phyloP scores from a whole-genome alignment of 2,888 invertebrate species.

The Sympetrum striolatum region DNA sequence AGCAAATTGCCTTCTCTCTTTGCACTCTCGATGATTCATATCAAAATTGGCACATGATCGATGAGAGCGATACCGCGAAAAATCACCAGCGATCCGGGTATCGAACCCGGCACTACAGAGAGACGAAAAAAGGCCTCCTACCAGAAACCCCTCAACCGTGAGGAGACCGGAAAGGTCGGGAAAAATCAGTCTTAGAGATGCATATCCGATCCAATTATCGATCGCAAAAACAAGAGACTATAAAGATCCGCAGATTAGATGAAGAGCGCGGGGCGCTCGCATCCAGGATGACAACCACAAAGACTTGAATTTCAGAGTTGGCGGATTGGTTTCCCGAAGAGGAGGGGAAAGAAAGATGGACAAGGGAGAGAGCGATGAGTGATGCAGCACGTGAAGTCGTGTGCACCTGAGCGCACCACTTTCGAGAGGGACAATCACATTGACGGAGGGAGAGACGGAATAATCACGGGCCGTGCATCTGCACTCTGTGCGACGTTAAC shows the following conservation, averaged over 20 bases:
- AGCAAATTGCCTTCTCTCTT: not conserved
- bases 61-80: not conserved
- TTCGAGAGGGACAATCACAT: conserved; percentile 28
- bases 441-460: conserved; percentile 25
- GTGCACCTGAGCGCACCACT: conserved; percentile 41
- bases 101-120: not conserved
- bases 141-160: not conserved
- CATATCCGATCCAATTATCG: not conserved
- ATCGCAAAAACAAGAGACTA: conserved; percentile 17
- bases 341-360: not conserved
- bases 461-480: conserved; percentile 23
- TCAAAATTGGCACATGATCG: not conserved
- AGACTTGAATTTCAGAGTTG: conserved; percentile 25
- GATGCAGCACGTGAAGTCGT: conserved; percentile 14
- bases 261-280: not conserved
- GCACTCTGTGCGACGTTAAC: not conserved
- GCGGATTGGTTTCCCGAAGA: not conserved
- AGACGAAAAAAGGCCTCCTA: not conserved
- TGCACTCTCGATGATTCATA: not conserved
- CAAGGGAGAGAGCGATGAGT: not conserved
- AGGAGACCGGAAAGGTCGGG: not conserved
- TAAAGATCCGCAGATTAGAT: not conserved
- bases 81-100: not conserved
- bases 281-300: conserved; percentile 11
- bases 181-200: not conserved